phyloP scores from a whole-genome alignment of 1,140 invertebrate genomes.

The Anoplolepis gracilipes region DNA sequence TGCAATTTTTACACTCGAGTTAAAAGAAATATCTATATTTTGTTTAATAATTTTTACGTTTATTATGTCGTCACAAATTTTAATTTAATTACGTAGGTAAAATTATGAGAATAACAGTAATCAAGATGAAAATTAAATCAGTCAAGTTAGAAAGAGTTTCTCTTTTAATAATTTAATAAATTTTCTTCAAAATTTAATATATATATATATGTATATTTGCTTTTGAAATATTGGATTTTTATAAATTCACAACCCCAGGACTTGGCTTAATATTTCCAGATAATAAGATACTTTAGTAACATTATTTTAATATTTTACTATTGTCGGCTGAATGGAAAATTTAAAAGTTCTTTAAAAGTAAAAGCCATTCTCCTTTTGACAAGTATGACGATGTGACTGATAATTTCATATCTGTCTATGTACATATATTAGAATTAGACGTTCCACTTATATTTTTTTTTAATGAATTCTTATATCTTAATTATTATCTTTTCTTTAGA shows the following conservation, averaged over 20 bases:
- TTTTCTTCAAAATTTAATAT: background rate
- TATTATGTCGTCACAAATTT: background rate
- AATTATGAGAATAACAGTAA: background rate
- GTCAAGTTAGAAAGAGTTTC: background rate
- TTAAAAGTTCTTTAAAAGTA: background rate
- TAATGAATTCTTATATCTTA: slow-evolving; percentile 3
- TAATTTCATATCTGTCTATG: background rate
- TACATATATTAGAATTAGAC: background rate
- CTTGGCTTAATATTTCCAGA: background rate
- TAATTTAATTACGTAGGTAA: background rate
- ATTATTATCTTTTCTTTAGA: background rate
- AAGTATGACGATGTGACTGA: background rate
- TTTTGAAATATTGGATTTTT: background rate
- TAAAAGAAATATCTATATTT: background rate
- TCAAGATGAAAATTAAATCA: background rate
- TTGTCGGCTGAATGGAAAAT: background rate
- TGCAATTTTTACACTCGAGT: background rate
- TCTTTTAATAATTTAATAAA: background rate
- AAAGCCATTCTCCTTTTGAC: background rate
- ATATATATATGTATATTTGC: background rate
- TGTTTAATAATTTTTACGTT: background rate
- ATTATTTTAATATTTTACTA: background rate
- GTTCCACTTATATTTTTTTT: background rate
- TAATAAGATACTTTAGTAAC: background rate
- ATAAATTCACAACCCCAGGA: slow-evolving; percentile 3